Evolutionary conservation across 64 coral and sea anemone genomes (phyloP).

Genomic region (Actinia tenebrosa): DNA sequence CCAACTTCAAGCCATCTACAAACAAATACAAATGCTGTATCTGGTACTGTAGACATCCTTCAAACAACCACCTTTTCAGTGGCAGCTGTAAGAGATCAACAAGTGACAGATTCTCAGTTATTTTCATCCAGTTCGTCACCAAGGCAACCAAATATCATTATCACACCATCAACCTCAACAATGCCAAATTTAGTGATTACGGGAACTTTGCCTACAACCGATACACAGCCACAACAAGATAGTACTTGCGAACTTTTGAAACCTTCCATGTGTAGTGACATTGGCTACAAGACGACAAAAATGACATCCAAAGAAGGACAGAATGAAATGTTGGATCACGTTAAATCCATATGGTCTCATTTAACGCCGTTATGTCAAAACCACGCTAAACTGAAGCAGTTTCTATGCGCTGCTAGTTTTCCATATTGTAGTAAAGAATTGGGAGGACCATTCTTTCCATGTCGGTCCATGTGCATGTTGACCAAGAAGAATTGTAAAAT

Average conservation of each 20-base stretch:
- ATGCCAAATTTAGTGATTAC: neutral
- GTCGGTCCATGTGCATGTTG: neutral
- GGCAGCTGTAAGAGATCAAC: neutral
- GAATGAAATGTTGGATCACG: neutral
- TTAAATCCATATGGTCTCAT: neutral
- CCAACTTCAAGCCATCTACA: neutral
- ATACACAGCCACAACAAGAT: neutral
- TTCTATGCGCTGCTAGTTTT: constrained; percentile 11
- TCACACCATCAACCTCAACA: too few species aligned
- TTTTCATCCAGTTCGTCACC: neutral
- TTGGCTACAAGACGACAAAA: neutral
- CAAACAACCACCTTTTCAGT: neutral
- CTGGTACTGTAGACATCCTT: neutral
- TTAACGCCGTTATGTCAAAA: neutral
- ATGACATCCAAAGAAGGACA: neutral
- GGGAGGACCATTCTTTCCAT: neutral
- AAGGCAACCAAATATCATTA: neutral
- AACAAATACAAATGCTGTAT: neutral
- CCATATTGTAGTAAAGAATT: constrained; percentile 2
- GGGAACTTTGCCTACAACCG: neutral
- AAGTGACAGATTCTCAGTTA: neutral
- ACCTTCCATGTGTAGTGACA: constrained; percentile 20
- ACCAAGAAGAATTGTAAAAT: neutral
- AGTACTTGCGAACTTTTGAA: neutral
- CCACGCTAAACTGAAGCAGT: neutral